Evolutionary conservation across 2,888 invertebrate genomes (phyloP).

Genomic region (Ochropacha duplaris): DNA sequence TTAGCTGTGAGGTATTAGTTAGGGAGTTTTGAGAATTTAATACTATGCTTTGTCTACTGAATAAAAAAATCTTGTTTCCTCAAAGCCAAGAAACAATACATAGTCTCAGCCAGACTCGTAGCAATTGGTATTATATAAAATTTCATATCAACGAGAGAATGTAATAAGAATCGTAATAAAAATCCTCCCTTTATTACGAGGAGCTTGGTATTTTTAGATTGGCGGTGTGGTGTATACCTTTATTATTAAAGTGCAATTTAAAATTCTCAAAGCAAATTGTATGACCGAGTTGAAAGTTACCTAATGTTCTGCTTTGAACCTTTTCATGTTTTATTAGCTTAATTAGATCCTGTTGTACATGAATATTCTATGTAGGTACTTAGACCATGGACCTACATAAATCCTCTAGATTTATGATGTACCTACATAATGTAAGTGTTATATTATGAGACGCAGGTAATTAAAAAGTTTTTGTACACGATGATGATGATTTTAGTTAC

Average conservation of each 20-base stretch:
- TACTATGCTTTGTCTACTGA: neutral
- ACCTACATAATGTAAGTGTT: no score
- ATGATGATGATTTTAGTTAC: no score
- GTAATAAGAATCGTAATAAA: neutral
- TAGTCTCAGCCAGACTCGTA: neutral
- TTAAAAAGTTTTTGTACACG: no score
- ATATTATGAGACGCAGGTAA: no score
- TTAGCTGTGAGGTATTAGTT: no score
- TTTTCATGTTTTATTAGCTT: neutral
- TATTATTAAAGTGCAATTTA: neutral
- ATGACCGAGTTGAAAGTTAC: neutral
- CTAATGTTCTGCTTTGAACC: neutral
- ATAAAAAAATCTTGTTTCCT: neutral
- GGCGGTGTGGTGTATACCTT: neutral
- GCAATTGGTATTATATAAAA: neutral
- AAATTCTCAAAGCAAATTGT: neutral
- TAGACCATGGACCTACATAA: neutral
- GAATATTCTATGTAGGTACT: neutral
- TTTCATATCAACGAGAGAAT: neutral
- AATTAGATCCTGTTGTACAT: neutral
- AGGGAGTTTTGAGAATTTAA: no score
- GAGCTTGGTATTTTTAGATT: neutral
- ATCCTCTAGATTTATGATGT: no score
- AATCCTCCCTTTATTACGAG: neutral
- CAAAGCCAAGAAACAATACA: neutral